Conservation (phyloP, 2,113 vertebrate species). For the Pluvianellus socialis region DNA sequence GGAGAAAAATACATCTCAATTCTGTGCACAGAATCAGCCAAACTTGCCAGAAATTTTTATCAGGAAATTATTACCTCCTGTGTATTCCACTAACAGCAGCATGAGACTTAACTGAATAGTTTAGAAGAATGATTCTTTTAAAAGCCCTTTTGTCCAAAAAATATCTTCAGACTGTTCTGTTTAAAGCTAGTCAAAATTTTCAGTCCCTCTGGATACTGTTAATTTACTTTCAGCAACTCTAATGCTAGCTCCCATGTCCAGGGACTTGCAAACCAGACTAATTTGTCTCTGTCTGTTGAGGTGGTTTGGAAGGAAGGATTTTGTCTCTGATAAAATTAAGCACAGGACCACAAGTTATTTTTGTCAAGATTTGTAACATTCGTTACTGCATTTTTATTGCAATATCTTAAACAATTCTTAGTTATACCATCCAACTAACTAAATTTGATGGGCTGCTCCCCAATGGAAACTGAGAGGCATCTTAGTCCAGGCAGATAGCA, state of each 20-base stretch:
- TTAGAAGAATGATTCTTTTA: not conserved
- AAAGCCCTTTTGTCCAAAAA: not conserved
- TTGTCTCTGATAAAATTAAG: not conserved
- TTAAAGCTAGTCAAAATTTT: not conserved
- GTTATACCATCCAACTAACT: not conserved
- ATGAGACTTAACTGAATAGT: not conserved
- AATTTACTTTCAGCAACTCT: not conserved
- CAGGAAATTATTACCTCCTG: not conserved
- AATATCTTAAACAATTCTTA: not conserved
- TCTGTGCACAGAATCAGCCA: not conserved
- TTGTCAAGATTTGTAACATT: not conserved
- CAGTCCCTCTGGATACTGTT: not conserved
- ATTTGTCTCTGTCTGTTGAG: not conserved
- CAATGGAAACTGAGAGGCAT: not conserved
- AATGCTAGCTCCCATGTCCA: not conserved
- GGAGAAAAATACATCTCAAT: not conserved
- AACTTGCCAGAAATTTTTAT: not conserved
- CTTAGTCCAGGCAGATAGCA: not conserved
- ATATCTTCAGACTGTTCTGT: not conserved
- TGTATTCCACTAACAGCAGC: not conserved
- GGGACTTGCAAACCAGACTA: not conserved
- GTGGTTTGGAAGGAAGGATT: not conserved
- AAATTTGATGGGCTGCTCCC: not conserved
- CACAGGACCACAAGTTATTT: not conserved
- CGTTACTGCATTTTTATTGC: not conserved